phyloP scores from a whole-genome alignment of 2,888 invertebrate species.

The Drosophila phalerata region DNA sequence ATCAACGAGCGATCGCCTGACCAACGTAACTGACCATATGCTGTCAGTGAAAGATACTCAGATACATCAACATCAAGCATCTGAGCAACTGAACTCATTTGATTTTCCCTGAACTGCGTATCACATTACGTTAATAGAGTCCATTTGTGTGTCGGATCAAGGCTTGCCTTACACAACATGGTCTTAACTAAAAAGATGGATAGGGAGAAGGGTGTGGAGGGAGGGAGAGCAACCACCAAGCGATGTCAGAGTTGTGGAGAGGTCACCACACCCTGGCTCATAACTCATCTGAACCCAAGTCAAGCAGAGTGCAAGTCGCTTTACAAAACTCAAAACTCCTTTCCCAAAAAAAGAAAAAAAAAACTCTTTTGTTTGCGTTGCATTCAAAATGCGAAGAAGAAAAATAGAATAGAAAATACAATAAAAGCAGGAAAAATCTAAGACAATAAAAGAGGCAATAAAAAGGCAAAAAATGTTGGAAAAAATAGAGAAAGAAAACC shows the following conservation, averaged over 20 bases:
- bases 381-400: slow-evolving; percentile 32
- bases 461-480: slow-evolving; percentile 53
- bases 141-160: slow-evolving; percentile 36
- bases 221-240: slow-evolving; percentile 51
- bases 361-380: slow-evolving; percentile 61
- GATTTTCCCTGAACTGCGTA: slow-evolving; percentile 60
- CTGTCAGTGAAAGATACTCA: slow-evolving; percentile 31
- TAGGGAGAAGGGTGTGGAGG: not conserved
- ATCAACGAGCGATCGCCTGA: slow-evolving; percentile 33
- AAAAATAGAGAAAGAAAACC: slow-evolving; percentile 56
- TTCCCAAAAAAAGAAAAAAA: slow-evolving; percentile 43
- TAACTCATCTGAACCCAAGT: slow-evolving; percentile 58
- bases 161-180: slow-evolving; percentile 21
- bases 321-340: slow-evolving; percentile 35
- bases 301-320: slow-evolving; percentile 1
- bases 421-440: slow-evolving; percentile 58
- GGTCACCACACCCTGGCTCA: slow-evolving; percentile 66
- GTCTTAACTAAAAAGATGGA: slow-evolving; percentile 36
- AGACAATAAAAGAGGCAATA: slow-evolving; percentile 64
- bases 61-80: slow-evolving; percentile 42
- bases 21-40: slow-evolving; percentile 59
- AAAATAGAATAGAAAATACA: slow-evolving; percentile 15
- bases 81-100: slow-evolving; percentile 32
- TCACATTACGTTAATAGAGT: slow-evolving; percentile 68
- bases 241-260: slow-evolving; percentile 27